Percentiles rank a stretch among this genome's conserved stretches.
Evolutionary conservation across 2,888 invertebrate species (phyloP).

Genomic region (Danaus chrysippus): DNA sequence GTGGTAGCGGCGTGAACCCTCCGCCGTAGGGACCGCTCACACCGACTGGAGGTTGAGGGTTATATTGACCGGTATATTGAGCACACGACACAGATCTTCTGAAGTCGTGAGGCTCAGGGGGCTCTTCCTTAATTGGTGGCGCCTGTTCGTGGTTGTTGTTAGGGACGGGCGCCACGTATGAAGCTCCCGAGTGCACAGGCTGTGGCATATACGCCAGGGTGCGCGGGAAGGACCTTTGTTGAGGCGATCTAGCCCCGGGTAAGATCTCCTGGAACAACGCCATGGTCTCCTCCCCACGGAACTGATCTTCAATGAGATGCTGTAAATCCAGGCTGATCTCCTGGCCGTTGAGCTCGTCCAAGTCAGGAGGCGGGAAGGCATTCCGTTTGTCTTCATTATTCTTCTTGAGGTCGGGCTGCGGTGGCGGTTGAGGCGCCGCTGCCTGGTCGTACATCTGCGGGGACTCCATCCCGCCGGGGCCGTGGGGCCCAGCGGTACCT

Average conservation of each 20-base stretch:
- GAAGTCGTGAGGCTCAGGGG: constrained; percentile 88
- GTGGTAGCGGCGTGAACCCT: constrained; percentile 69
- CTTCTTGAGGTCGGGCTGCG: constrained; percentile 79
- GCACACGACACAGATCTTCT: constrained; percentile 83
- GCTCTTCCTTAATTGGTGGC: constrained; percentile 92
- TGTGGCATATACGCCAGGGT: constrained; percentile 95
- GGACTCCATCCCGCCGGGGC: constrained; percentile 85
- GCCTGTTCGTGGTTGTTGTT: constrained; percentile 80
- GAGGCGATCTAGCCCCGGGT: constrained; percentile 75
- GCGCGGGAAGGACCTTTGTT: constrained; percentile 75
- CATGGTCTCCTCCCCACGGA: constrained; percentile 86
- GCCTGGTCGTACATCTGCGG: constrained; percentile 92
- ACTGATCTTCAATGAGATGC: constrained; percentile 95
- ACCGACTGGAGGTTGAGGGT: constrained; percentile 65
- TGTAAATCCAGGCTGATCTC: constrained; percentile 96
- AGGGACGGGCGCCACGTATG: constrained; percentile 78
- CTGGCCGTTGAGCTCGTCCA: constrained; percentile 93
- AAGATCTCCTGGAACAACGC: constrained; percentile 92
- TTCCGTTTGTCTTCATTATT: constrained; percentile 83
- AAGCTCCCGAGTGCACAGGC: constrained; percentile 90
- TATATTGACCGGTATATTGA: constrained; percentile 73
- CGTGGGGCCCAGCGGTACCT: constrained; percentile 71
- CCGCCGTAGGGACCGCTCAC: constrained; percentile 68
- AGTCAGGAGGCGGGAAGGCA: constrained; percentile 88
- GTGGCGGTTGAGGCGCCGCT: constrained; percentile 80